These are phyloP conservation scores for Onychomys arenicola DNA, from an alignment of 2,797 vertebrate genomes.

Conservation along the genomic window DNA sequence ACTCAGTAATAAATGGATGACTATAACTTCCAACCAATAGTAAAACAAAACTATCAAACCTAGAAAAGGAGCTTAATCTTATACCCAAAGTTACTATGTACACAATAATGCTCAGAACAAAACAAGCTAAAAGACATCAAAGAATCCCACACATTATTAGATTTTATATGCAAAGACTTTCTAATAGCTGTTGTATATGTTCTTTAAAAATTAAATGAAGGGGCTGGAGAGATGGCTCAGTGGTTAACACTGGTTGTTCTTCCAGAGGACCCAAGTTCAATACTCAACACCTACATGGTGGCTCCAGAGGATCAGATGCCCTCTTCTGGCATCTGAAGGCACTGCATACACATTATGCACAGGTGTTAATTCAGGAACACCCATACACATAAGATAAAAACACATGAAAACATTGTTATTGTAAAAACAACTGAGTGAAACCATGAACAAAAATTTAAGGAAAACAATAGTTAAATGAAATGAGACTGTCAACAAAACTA, in stretches of 20 bases:
- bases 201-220: background rate
- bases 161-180: background rate
- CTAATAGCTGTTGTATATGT: background rate
- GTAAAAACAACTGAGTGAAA: background rate
- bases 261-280: no score
- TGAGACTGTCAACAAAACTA: background rate
- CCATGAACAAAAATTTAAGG: background rate
- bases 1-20: conserved; percentile 2
- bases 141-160: background rate
- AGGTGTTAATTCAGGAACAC: no score
- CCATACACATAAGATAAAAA: background rate
- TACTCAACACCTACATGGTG: no score
- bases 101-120: background rate
- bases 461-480: conserved; percentile 1
- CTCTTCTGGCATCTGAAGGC: no score
- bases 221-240: no score
- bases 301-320: no score
- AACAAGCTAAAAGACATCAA: background rate
- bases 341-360: no score
- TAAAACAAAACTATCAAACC: background rate
- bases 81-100: background rate
- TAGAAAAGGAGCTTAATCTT: background rate
- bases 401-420: background rate
- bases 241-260: no score
- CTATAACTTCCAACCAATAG: background rate